Evolutionary conservation across 2,888 invertebrate species (phyloP).

Genomic region (Allygus modestus): DNA sequence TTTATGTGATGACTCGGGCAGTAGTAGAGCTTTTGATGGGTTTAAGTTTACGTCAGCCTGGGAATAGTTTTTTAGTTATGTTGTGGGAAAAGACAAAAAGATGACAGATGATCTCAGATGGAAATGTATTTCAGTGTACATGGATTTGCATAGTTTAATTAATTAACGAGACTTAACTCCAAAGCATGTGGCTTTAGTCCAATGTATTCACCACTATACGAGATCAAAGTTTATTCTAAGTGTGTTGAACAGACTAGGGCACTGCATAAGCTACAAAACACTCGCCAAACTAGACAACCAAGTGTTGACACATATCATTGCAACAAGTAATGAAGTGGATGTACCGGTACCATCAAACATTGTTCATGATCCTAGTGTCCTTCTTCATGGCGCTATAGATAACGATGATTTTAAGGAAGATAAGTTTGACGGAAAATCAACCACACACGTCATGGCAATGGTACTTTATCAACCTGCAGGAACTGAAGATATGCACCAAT

Average conservation of each 20-base stretch:
- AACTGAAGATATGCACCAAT: neutral
- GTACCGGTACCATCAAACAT: neutral
- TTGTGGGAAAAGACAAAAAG: neutral
- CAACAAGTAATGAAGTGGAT: neutral
- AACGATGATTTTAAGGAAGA: slow-evolving; percentile 11
- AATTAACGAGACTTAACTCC: neutral
- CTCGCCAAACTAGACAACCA: neutral
- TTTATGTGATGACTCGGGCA: neutral
- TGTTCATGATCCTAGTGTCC: slow-evolving; percentile 4
- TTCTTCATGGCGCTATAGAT: slow-evolving; percentile 18
- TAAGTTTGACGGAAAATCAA: slow-evolving; percentile 5
- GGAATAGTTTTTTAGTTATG: neutral
- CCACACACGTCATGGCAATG: slow-evolving; percentile 27
- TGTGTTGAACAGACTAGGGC: slow-evolving; percentile 22
- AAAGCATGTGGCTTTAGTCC: slow-evolving; percentile 7
- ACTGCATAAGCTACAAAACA: slow-evolving; percentile 27
- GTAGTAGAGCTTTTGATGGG: neutral
- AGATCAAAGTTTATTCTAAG: slow-evolving; percentile 20
- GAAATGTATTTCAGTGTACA: slow-evolving; percentile 41
- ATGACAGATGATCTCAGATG: neutral
- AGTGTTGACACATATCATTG: neutral
- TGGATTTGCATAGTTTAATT: slow-evolving; percentile 33
- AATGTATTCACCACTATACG: slow-evolving; percentile 11
- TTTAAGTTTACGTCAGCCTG: neutral
- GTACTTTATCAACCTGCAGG: slow-evolving; percentile 32